A percentile compares a stretch with the other conserved stretches of the same genome.
Conservation (phyloP, 2,888 invertebrate genomes). For the Tethea ocularis region DNA sequence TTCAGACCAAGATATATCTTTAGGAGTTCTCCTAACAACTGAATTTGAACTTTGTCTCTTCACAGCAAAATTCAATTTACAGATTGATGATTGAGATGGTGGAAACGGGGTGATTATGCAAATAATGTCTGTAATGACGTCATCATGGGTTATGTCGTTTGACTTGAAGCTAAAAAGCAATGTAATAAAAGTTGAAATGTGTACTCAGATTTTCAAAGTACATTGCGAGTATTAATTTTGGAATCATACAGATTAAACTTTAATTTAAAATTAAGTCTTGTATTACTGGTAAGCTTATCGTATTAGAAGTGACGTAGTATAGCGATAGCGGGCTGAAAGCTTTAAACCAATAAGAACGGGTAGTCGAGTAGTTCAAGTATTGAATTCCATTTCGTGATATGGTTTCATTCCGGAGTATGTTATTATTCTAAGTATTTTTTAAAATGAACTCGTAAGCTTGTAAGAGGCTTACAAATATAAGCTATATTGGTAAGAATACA, state of each 20-base stretch:
- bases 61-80: constrained; percentile 31
- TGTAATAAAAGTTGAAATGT: constrained; percentile 62
- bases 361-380: too few species aligned
- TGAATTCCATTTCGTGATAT: too few species aligned
- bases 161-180: constrained; percentile 59
- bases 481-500: too few species aligned
- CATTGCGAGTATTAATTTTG: constrained; percentile 35
- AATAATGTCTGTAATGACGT: constrained; percentile 67
- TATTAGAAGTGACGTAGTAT: not conserved
- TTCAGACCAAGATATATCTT: constrained; percentile 37
- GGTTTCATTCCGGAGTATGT: too few species aligned
- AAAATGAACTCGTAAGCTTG: too few species aligned
- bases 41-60: constrained; percentile 27
- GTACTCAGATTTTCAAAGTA: constrained; percentile 33
- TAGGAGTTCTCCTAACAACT: constrained; percentile 19
- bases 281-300: not conserved
- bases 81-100: constrained; percentile 28
- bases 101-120: constrained; percentile 63
- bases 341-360: too few species aligned
- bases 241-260: not conserved
- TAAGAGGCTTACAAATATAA: too few species aligned
- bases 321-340: not conserved
- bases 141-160: constrained; percentile 66
- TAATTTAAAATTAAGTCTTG: not conserved
- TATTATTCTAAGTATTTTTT: too few species aligned